phyloP scores from a whole-genome alignment of 1,140 invertebrate species.

The Melanaphis sacchari region DNA sequence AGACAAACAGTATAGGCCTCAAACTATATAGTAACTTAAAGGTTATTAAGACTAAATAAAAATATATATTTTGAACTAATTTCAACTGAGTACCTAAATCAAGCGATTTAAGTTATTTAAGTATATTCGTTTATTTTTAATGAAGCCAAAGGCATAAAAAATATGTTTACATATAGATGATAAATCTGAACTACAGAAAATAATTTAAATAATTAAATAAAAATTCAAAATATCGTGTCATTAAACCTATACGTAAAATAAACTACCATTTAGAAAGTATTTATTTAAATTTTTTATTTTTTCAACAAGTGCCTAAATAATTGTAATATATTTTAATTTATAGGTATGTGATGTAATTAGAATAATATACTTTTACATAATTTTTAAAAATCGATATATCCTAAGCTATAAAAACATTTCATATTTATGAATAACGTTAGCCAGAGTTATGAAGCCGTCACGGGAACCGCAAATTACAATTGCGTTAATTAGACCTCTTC shows the following conservation, averaged over 20 bases:
- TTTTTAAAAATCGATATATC: background rate
- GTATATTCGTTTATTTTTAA: background rate
- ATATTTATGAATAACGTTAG: background rate
- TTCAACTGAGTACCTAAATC: background rate
- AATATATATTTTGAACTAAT: background rate
- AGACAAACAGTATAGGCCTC: background rate
- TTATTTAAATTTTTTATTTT: background rate
- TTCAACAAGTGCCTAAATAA: background rate
- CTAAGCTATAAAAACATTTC: background rate
- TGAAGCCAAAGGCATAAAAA: background rate
- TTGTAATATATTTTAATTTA: background rate
- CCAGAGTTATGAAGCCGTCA: slow-evolving; percentile 39
- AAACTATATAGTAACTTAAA: background rate
- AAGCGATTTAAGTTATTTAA: background rate
- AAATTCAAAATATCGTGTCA: background rate
- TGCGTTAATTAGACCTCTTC: slow-evolving; percentile 18
- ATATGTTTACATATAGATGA: background rate
- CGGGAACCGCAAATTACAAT: slow-evolving; percentile 46
- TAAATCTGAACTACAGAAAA: background rate
- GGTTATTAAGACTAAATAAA: background rate
- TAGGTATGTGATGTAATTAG: too few relatives aligned
- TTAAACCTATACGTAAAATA: background rate
- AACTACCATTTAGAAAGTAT: background rate
- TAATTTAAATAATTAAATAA: slow-evolving; percentile 8
- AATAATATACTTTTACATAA: background rate